Base-by-base conservation (phyloP, 2,113 vertebrate genomes). In the Pteruthius melanotis region DNA sequence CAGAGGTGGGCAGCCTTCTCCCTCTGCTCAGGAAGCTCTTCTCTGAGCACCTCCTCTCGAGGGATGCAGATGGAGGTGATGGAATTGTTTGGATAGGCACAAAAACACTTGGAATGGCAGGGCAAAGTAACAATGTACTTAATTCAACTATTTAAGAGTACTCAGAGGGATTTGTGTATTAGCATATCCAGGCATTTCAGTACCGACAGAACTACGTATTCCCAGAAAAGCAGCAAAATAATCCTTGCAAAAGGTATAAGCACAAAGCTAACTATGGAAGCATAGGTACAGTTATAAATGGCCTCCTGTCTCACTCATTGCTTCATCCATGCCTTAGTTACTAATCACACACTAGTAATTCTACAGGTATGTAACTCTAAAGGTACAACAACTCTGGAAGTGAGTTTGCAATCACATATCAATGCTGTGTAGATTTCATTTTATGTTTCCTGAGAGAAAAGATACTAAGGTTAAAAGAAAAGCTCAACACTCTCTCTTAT, bases 11-110 rank as follows among this genome's bases (percentile, higher is more conserved):
- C 21, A 81, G 11, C 61, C 49, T 15, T 35, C 14, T 28, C 9
- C 28, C 23, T 45, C 42, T 10, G 30, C 20, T n/a, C 74, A 56
- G 70, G 40, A 72, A 93, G 70, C 13, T 30, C 44, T 54, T 53
- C 77, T 23, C 35, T 9, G 22, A 78, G 68, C 37, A 17, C 19
- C 11, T 18, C 24, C 33, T 42, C 76, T 27, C 18, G 20, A 64
- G 23, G 13, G 19, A 50, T 8, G 26, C 1, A 2, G 4, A 47
- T 11, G 24, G 45, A 69, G 9, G 31, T 5, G 21, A 82, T 0
- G 0, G 39, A 57, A 10, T 33, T 17, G 15, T 63, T 87, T 39
- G 31, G 9, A 80, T 1, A 40, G 31, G 28, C 59, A 75, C 40
- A 88, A 54, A 84, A 77, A 15, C 7, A 81, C 28, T 31, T 42